A percentile compares a stretch with the other conserved stretches of the same genome.
These are phyloP conservation scores for Steinernema hermaphroditum DNA, from an alignment of 2,888 invertebrate genomes.

Conservation along the genomic window DNA sequence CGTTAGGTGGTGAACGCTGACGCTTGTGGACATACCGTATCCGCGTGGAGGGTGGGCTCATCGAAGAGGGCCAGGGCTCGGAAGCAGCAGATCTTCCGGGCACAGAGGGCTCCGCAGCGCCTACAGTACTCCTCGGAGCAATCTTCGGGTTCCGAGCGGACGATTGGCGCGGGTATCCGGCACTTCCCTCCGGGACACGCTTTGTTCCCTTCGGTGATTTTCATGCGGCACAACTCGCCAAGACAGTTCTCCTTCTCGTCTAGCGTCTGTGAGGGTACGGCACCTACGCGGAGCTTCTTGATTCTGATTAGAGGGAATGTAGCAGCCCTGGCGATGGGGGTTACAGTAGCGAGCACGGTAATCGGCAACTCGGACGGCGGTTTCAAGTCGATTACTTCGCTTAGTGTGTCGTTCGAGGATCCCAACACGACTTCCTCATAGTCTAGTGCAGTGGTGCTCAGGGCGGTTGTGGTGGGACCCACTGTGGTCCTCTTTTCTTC, in stretches of 20 bases:
- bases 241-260: conserved; percentile 15
- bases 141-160: background rate
- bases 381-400: background rate
- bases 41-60: background rate
- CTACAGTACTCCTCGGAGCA: conserved; percentile 24
- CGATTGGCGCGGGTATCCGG: background rate
- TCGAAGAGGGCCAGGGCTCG: background rate
- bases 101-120: conserved; percentile 3
- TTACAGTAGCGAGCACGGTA: background rate
- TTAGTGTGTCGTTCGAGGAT: background rate
- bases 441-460: background rate
- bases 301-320: background rate
- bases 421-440: conserved; percentile 14
- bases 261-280: background rate
- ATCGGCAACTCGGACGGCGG: background rate
- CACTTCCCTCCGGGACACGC: conserved; percentile 18
- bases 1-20: too few species aligned
- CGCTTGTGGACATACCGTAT: background rate
- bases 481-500: background rate
- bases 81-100: conserved; percentile 19
- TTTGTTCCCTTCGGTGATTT: background rate
- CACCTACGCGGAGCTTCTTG: conserved; percentile 1
- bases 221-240: conserved; percentile 24
- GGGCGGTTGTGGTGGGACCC: background rate
- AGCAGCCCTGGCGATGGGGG: background rate